Evolutionary conservation across 2,797 vertebrate species (phyloP), one percentile per base, ranked within the genome.

Genomic region (Urophycis tenuis): DNA sequence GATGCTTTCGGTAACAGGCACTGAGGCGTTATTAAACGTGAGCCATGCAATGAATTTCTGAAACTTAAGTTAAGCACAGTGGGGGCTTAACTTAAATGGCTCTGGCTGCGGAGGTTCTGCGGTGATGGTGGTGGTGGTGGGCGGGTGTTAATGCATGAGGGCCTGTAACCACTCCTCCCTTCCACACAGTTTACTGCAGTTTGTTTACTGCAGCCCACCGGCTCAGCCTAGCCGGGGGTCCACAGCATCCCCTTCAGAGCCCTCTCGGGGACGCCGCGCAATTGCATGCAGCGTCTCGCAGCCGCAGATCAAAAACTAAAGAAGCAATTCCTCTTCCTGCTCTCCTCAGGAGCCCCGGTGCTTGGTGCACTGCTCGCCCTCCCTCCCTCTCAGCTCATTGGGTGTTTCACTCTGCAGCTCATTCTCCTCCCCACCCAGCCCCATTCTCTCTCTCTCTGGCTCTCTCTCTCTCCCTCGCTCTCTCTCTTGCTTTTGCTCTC

Each of bases 31-130:
- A 67, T 67, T 67, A 29, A 67, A 29, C 29, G 12, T 14, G n/a
- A 29, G 14, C 29, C 60, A 25, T 11, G 5, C 25, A 6, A 81
- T 80, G 76, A 70, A 83, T 64, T 80, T 71, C 83, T 85, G 74
- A 75, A 15, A 79, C 81, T 73, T 74, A 73, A 72, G 71, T 25
- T 71, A 77, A 79, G 79, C 25, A 84, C n/a, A n/a, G n/a, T n/a
- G n/a, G n/a, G n/a, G n/a, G n/a, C n/a, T n/a, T n/a, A n/a, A n/a
- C 80, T 83, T 32, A 85, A 83, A 87, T 88, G 85, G 81, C 83
- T 77, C 81, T 74, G 72, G 77, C 88, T 85, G 88, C 88, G 83
- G 86, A 86, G 84, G 74, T 78, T 81, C 80, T 77, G 25, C 30
- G 14, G 30, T 11, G 34, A 35, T n/a, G n/a, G n/a, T n/a, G n/a